Evolutionary conservation across 2,888 invertebrate genomes (phyloP), one percentile per base, ranked within the genome.

Genomic region (Marasmarcha lunaedactyla): DNA sequence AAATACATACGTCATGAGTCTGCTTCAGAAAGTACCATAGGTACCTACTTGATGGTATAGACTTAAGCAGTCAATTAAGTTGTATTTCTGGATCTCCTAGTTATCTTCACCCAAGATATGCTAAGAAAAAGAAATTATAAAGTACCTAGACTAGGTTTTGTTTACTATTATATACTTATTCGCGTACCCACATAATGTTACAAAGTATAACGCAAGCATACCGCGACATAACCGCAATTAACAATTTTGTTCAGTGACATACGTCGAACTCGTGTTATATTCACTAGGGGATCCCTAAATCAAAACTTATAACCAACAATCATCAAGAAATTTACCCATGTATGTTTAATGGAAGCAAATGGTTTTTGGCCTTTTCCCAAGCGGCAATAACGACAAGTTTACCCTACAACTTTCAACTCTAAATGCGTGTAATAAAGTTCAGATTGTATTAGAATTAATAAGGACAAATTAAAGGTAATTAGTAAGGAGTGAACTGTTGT

Each of bases 321-420:
- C 71, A 78, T 63, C 54, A 46, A 54, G 61, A 68, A 67, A 70
- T 63, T 64, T 63, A 65, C 63, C 67, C 71, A 68, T 79, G 62
- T 65, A 77, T 71, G 62, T 71, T 81, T 77, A 63, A 78, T 76
- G 51, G 47, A 61, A 54, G 60, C 73, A 79, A 83, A 79, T 70
- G 73, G 71, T 73, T 71, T 71, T 71, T 59, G 66, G 72, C 57
- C 63, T 66, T 66, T 74, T 73, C 78, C 72, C 73, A 52, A 46
- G 67, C 51, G 71, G 64, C 64, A 59, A 65, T 65, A 59, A 54
- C 51, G 43, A 54, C 52, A 68, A 71, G 72, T 11, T 76, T 72
- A 71, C 57, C 45, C 44, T 39, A 26, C 44, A 43, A 47, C 47
- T 44, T 36, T 38, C 43, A 41, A 40, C 37, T 41, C 34, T 43